Conservation (phyloP, 2,113 vertebrate species). For the Aplodontia rufa region DNA sequence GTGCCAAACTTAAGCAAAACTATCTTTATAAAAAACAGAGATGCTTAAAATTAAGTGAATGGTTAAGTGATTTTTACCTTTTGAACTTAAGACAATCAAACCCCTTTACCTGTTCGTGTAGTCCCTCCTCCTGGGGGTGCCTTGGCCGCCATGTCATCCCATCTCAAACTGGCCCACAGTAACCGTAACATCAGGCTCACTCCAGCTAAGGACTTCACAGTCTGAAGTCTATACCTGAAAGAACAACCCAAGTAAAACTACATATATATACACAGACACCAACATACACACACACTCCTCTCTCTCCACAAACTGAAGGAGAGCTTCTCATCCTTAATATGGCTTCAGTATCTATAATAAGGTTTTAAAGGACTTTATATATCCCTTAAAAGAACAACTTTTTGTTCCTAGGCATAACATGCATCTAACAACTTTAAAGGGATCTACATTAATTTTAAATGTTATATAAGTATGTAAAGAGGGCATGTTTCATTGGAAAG, state of each 20-base stretch:
- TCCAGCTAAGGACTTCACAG: slow-evolving; percentile 95
- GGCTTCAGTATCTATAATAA: not conserved
- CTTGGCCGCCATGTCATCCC: slow-evolving; percentile 99
- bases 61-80: not conserved
- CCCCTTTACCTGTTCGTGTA: slow-evolving; percentile 94
- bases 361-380: not conserved
- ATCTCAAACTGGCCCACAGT: slow-evolving; percentile 96
- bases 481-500: not conserved
- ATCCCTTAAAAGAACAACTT: not conserved
- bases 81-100: slow-evolving; percentile 18
- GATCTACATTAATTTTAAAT: not conserved
- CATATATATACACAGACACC: not conserved
- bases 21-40: slow-evolving; percentile 25
- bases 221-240: slow-evolving; percentile 96
- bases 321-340: not conserved
- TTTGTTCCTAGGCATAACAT: not conserved
- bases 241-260: slow-evolving; percentile 42
- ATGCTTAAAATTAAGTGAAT: not conserved
- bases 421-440: slow-evolving; percentile 16
- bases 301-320: not conserved
- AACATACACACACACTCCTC: too few species aligned
- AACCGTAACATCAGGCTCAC: slow-evolving; percentile 97
- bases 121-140: slow-evolving; percentile 94
- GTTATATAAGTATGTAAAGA: slow-evolving; percentile 13
- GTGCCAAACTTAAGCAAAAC: not conserved